Evolutionary conservation across 2,888 invertebrate genomes (phyloP), one percentile per base, ranked within the genome.

Genomic region (Euplexia lucipara): DNA sequence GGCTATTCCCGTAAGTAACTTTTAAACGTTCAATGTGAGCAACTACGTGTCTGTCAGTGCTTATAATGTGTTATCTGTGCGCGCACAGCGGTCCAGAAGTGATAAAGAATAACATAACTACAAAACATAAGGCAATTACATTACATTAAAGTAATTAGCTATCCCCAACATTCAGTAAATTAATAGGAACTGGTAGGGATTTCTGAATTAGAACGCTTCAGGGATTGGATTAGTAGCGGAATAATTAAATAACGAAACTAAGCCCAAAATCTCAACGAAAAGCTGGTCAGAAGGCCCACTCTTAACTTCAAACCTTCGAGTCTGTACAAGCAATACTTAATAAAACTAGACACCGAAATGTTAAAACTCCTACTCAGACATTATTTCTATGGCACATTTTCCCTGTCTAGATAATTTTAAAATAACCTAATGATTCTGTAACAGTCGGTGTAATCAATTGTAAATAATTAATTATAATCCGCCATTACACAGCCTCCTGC

Each of bases 181-280:
- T 67, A 78, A 78, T 70, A 78, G 69, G 59, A 58, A 68, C 49
- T 78, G 47, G 65, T 70, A 70, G 54, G 66, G 73, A 73, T 75
- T 79, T 73, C 59, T 54, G 70, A 73, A 73, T 78, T 70, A 68
- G 70, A 75, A 69, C 64, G 65, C 67, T 61, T 68, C 65, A 56
- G 47, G 75, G 60, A 75, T 70, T 70, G 60, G 67, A 75, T 73
- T 78, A 73, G 70, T 59, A 65, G 69, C 48, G 45, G 65, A 63
- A 68, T 78, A 73, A 79, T 81, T 75, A 73, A 79, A 75, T 81
- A 75, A 78, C 51, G 20, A 49, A 69, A 72, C 69, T 67, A 62
- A 62, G 47, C 57, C 49, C 12, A 16, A 12, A 14, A 5, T 3
- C 14, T 7, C 12, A 4, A 5, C 10, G 8, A 22, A 53, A n/a